Conservation (phyloP, 2,797 vertebrate genomes). For the Chaetophractus vellerosus region DNA sequence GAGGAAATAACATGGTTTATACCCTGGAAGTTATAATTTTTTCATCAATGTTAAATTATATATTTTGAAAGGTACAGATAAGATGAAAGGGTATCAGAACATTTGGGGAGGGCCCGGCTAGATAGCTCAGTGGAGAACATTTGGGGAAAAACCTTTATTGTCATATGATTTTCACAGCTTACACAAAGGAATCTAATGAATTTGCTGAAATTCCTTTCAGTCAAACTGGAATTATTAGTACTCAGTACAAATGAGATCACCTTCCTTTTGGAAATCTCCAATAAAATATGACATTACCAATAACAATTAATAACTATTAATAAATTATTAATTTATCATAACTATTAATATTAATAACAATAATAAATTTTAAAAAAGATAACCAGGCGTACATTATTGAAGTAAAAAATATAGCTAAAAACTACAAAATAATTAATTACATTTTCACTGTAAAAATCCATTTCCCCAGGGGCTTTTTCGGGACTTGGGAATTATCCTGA, state of each 20-base stretch:
- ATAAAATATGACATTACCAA: not conserved
- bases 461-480: too few species aligned
- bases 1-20: not conserved
- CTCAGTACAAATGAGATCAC: not conserved
- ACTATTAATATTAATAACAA: too few species aligned
- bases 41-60: constrained; percentile 17
- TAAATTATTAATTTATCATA: too few species aligned
- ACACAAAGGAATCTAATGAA: not conserved
- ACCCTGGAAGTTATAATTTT: not conserved
- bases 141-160: not conserved
- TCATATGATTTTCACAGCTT: not conserved
- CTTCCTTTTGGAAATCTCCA: constrained; percentile 36
- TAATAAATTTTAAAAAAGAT: not conserved
- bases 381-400: not conserved
- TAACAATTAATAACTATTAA: not conserved
- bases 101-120: too few species aligned
- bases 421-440: not conserved
- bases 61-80: constrained; percentile 8
- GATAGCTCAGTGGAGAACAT: too few species aligned
- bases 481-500: too few species aligned
- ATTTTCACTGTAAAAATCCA: not conserved
- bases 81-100: not conserved
- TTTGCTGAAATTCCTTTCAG: not conserved
- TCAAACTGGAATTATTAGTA: not conserved
- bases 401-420: not conserved